Base-by-base conservation (phyloP, 2,797 vertebrate species). In the Platyrinchus mystaceus region DNA sequence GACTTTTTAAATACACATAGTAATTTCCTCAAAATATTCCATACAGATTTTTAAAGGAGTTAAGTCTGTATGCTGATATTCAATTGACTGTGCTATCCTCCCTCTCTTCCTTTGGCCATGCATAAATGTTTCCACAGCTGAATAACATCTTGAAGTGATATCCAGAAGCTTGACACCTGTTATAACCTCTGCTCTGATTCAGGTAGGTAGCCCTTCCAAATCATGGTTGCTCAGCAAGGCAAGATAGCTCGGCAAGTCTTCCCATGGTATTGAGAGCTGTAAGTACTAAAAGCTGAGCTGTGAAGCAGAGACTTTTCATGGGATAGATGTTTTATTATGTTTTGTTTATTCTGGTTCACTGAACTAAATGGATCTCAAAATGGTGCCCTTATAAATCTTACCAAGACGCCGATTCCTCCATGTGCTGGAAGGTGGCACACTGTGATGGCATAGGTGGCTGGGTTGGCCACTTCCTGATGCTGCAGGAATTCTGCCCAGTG, bases 211-310 rank as follows among this genome's bases (percentile, higher is more conserved):
- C 53, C 37, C 23, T 79, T 69, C 37, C 28, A 70, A 59, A 50
- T 60, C 1, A 1, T 11, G 3, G 5, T 23, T 89, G 81, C 16
- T 66, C 47, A 84, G 11, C 17, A 67, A 10, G 9, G 4, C 0
- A 4, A 15, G 37, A 14, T 12, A 26, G 5, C 23, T 46, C 5
- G 52, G 16, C 9, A 67, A 44, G 58, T 21, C 36, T 63, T 58
- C n/a, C 32, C 6, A 4, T 4, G 5, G 10, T 28, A n/a, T 28
- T 26, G 39, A 84, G 69, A 79, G 14, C 14, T 88, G 5, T 23
- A 21, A 84, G 36, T 23, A 5, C 8, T 44, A 32, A 62, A 59
- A 66, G 32, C n/a, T 66, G 34, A 89, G 6, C 18, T 75, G 66
- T 69, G 14, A 76, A 55, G 28, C 16, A 66, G 20, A 64, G 8